Percentiles rank a stretch among this genome's conserved stretches.
Evolutionary conservation across 2,113 vertebrate genomes (phyloP).

Genomic region (Bolborhynchus lineola): DNA sequence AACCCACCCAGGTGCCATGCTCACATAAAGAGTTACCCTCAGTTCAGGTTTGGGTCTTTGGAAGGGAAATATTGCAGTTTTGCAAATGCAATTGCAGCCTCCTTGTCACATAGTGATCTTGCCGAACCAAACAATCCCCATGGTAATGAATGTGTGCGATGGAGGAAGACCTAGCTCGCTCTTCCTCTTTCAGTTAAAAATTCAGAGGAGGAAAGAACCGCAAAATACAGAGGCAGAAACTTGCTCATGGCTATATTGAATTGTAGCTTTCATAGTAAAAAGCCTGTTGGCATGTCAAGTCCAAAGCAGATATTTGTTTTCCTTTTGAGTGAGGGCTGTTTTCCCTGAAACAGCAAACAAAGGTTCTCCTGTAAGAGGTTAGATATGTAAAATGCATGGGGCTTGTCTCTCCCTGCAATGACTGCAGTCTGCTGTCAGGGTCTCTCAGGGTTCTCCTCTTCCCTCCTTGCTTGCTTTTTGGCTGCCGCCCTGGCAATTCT

Average conservation of each 20-base stretch:
- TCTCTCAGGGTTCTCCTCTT: neutral
- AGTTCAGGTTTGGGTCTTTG: rapidly evolving
- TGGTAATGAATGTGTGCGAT: neutral
- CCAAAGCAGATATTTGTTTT: neutral
- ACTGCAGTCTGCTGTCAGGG: neutral
- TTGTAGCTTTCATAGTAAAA: neutral
- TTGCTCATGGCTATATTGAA: neutral
- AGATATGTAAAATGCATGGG: neutral
- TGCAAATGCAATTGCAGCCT: neutral
- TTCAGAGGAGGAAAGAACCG: neutral
- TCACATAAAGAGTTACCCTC: rapidly evolving
- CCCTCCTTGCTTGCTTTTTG: neutral
- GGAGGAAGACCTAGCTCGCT: neutral
- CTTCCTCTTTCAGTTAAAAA: neutral
- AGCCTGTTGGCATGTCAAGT: neutral
- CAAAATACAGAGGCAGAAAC: neutral
- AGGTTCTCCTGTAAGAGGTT: neutral
- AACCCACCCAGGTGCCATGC: rapidly evolving
- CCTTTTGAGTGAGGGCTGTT: neutral
- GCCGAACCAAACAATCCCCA: neutral
- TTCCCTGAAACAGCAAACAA: neutral
- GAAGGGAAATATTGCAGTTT: neutral
- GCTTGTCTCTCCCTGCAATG: neutral
- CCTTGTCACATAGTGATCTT: neutral
- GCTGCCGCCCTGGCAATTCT: neutral